Evolutionary conservation across 1,140 invertebrate genomes (phyloP).

Genomic region (Aphelenchoides avenae): DNA sequence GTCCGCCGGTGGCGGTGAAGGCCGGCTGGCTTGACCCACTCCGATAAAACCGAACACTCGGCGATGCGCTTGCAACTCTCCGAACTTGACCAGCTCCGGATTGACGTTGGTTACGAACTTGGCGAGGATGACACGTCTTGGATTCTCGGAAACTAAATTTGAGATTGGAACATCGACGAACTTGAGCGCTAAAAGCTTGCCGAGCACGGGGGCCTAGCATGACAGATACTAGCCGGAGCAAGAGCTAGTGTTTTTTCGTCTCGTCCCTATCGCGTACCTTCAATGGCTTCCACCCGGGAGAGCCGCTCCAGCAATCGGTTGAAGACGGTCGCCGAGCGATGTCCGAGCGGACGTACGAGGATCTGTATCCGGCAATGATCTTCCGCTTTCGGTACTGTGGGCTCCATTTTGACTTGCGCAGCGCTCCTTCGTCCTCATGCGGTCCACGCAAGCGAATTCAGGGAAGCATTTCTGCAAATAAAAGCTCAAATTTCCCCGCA

Average conservation of each 20-base stretch:
- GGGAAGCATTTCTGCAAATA: neutral
- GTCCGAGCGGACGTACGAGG: constrained; percentile 23
- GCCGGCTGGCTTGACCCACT: constrained; percentile 20
- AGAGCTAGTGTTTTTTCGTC: constrained; percentile 12
- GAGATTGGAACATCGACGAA: too few species aligned
- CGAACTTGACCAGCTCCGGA: constrained; percentile 36
- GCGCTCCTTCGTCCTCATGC: neutral
- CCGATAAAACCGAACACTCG: constrained; percentile 47
- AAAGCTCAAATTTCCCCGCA: neutral
- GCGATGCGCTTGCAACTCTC: constrained; percentile 48
- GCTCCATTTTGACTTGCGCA: constrained; percentile 3
- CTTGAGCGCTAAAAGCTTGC: neutral
- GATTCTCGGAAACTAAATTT: constrained; percentile 47
- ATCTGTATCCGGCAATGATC: constrained; percentile 30
- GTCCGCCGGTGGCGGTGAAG: constrained; percentile 18
- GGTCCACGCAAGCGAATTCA: constrained; percentile 1
- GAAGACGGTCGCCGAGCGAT: constrained; percentile 11
- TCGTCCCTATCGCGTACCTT: constrained; percentile 3
- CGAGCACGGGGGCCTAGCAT: neutral
- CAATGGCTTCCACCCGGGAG: constrained; percentile 16
- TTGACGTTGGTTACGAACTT: constrained; percentile 41
- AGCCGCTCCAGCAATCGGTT: constrained; percentile 24
- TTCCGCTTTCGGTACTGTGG: constrained; percentile 6
- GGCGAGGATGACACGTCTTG: constrained; percentile 36
- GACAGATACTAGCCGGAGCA: constrained; percentile 7